These are phyloP conservation scores for Hipposideros larvatus DNA, from an alignment of 2,797 vertebrate genomes.

Conservation along the genomic window DNA sequence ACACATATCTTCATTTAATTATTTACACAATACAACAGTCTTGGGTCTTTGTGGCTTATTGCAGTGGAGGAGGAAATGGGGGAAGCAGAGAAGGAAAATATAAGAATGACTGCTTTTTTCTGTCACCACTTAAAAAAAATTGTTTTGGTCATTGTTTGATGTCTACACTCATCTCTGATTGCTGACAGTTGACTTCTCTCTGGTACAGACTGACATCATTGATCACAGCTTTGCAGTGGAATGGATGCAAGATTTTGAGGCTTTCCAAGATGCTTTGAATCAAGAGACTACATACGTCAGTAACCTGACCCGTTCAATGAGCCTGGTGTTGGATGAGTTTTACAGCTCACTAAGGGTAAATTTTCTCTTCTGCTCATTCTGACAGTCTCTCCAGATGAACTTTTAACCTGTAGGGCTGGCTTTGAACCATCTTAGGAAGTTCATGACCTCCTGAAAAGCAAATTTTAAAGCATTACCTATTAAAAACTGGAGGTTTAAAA, in stretches of 20 bases:
- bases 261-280: conserved; percentile 97
- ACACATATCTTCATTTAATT: not conserved
- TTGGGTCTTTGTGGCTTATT: not conserved
- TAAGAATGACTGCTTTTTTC: not conserved
- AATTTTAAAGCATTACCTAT: not conserved
- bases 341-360: conserved; percentile 93
- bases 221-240: conserved; percentile 98
- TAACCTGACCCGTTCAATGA: conserved; percentile 98
- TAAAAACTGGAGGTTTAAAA: conserved; percentile 15
- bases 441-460: not conserved
- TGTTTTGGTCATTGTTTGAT: not conserved
- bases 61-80: not conserved
- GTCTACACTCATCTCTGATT: conserved; percentile 1
- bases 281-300: conserved; percentile 97
- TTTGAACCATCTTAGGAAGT: conserved; percentile 2
- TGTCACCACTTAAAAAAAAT: not conserved
- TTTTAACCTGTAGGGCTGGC: not conserved
- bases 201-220: conserved; percentile 95
- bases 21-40: not conserved
- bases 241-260: conserved; percentile 99
- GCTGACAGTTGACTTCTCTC: conserved; percentile 46
- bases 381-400: not conserved
- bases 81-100: conserved; percentile 15
- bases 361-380: not conserved
- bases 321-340: conserved; percentile 97